These are phyloP conservation scores for Littorina saxatilis DNA, from an alignment of 1,140 invertebrate genomes.

Conservation along the genomic window DNA sequence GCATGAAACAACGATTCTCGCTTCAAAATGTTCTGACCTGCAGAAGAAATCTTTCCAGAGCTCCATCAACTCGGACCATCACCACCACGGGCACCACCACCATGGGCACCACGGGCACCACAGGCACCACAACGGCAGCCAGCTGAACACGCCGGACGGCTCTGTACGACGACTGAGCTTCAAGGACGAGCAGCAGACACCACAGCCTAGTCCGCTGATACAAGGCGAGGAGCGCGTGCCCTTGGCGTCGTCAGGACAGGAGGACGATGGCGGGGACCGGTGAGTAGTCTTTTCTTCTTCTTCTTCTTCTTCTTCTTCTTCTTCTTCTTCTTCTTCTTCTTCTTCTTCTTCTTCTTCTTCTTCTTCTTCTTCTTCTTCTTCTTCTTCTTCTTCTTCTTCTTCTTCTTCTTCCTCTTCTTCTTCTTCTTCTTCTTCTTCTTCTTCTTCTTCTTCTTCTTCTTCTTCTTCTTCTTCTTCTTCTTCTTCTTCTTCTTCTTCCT, in stretches of 20 bases:
- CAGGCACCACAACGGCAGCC: slow-evolving; percentile 29
- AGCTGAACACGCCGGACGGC: slow-evolving; percentile 33
- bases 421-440: too few relatives aligned
- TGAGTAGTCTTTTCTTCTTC: not conserved
- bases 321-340: too few relatives aligned
- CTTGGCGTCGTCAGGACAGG: slow-evolving; percentile 7
- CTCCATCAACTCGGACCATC: slow-evolving; percentile 33
- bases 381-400: too few relatives aligned
- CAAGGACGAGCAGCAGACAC: slow-evolving; percentile 23
- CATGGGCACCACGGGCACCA: not conserved
- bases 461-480: too few relatives aligned
- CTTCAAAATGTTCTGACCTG: slow-evolving; percentile 3
- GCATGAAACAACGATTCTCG: too few relatives aligned
- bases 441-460: too few relatives aligned
- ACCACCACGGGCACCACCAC: slow-evolving; percentile 8
- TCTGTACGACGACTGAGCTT: slow-evolving; percentile 29
- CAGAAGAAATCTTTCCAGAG: slow-evolving; percentile 5
- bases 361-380: too few relatives aligned
- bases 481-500: too few relatives aligned
- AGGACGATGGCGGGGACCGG: not conserved
- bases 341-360: too few relatives aligned
- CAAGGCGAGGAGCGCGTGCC: slow-evolving; percentile 29
- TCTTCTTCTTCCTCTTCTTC: too few relatives aligned
- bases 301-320: not conserved
- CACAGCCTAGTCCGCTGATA: not conserved